Evolutionary conservation across 1,140 invertebrate genomes (phyloP).

Genomic region (Philotrypesis tridentata): DNA sequence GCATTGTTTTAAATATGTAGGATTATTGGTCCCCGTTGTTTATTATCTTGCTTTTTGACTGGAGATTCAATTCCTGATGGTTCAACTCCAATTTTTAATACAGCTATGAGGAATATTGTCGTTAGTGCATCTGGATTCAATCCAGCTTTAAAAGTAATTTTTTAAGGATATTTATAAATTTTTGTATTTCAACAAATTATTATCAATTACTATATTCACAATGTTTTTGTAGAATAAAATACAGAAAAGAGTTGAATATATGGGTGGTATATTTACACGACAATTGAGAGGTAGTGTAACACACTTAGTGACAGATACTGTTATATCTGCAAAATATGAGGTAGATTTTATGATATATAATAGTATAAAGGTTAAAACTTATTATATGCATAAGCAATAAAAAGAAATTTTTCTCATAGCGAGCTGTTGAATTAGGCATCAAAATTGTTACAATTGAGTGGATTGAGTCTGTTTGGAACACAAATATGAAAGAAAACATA

Average conservation of each 20-base stretch:
- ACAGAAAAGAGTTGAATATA: slow-evolving; percentile 82
- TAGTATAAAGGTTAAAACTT: slow-evolving; percentile 41
- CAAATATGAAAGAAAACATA: slow-evolving; percentile 77
- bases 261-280: slow-evolving; percentile 86
- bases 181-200: slow-evolving; percentile 1
- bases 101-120: slow-evolving; percentile 85
- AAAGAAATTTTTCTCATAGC: slow-evolving; percentile 71
- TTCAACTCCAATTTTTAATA: slow-evolving; percentile 84
- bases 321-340: slow-evolving; percentile 84
- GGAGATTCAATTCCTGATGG: slow-evolving; percentile 84
- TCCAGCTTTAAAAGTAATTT: slow-evolving; percentile 76
- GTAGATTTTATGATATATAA: slow-evolving; percentile 68
- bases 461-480: slow-evolving; percentile 87
- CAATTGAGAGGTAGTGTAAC: slow-evolving; percentile 83
- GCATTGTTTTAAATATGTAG: slow-evolving; percentile 69
- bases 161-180: slow-evolving; percentile 31
- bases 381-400: slow-evolving; percentile 30
- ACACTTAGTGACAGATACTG: slow-evolving; percentile 86
- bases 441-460: slow-evolving; percentile 86
- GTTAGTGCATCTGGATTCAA: slow-evolving; percentile 83
- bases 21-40: slow-evolving; percentile 85
- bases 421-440: slow-evolving; percentile 81
- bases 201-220: background rate
- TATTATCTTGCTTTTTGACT: slow-evolving; percentile 83
- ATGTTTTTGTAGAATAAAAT: slow-evolving; percentile 76